These are phyloP conservation scores for Ceuthmochares aereus DNA, from an alignment of 2,113 vertebrate species.

Conservation along the genomic window DNA sequence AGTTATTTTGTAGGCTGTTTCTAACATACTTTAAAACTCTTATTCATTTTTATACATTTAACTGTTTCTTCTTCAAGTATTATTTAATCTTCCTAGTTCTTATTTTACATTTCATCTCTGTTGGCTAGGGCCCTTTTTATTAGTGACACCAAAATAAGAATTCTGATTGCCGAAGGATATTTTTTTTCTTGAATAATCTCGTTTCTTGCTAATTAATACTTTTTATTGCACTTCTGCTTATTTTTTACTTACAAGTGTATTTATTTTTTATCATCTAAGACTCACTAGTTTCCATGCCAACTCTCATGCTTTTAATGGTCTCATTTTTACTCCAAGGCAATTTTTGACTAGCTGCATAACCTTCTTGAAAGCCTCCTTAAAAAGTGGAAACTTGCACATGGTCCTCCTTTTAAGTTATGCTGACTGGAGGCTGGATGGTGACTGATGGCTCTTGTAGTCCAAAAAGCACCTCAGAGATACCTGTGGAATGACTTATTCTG, in stretches of 20 bases:
- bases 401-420: neutral
- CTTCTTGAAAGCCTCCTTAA: neutral
- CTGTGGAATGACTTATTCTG: neutral
- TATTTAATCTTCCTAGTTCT: neutral
- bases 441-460: accelerated
- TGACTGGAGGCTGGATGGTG: neutral
- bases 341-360: neutral
- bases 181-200: neutral
- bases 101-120: neutral
- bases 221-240: neutral
- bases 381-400: neutral
- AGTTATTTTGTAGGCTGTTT: neutral
- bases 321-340: neutral
- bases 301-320: neutral
- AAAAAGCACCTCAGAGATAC: neutral
- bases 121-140: neutral
- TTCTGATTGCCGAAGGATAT: neutral
- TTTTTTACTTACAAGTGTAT: neutral
- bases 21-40: neutral
- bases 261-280: neutral
- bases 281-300: neutral
- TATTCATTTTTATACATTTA: neutral
- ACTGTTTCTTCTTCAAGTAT: neutral
- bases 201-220: neutral
- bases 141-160: neutral